Percentiles rank a stretch among this genome's conserved stretches.
Conservation (phyloP, 2,113 vertebrate genomes). For the Periophthalmodon schlosseri region DNA sequence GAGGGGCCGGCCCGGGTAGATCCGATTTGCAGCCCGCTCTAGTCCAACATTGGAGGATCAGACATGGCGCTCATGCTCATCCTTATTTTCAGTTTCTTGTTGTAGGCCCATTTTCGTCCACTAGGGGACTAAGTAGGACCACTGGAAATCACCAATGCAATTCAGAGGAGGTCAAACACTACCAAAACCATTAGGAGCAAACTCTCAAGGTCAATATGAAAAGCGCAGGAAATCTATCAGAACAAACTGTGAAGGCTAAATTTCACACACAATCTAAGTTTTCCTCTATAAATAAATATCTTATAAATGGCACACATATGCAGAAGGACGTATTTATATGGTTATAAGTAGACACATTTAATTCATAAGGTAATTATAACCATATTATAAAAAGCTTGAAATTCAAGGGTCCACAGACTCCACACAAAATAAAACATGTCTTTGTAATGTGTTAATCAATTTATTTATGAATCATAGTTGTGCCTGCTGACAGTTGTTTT, state of each 20-base stretch:
- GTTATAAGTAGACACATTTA: too few relatives aligned
- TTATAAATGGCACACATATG: too few relatives aligned
- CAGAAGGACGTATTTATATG: conserved; percentile 22
- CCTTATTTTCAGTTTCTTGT: conserved; percentile 77
- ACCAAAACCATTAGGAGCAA: conserved; percentile 37
- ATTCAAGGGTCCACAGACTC: conserved; percentile 49
- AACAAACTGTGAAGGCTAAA: background rate
- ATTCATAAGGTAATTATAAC: conserved; percentile 40
- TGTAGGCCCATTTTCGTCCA: conserved; percentile 73
- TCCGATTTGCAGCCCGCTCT: conserved; percentile 59
- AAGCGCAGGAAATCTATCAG: background rate
- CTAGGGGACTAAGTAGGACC: conserved; percentile 73
- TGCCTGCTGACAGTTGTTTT: conserved; percentile 39
- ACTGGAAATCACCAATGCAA: conserved; percentile 28
- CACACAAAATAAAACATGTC: conserved; percentile 50
- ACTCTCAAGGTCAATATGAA: conserved; percentile 73
- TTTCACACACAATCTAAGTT: too few relatives aligned
- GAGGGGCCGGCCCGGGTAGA: conserved; percentile 61
- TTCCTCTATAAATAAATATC: too few relatives aligned
- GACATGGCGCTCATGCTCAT: conserved; percentile 86
- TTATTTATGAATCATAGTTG: conserved; percentile 49
- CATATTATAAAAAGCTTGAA: conserved; percentile 69
- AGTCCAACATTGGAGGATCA: conserved; percentile 78
- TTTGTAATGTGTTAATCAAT: conserved; percentile 57
- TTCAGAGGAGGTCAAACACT: conserved; percentile 60